Evolutionary conservation across 2,888 invertebrate species (phyloP), one percentile per base, ranked within the genome.

Genomic region (Brachylomia viminalis): DNA sequence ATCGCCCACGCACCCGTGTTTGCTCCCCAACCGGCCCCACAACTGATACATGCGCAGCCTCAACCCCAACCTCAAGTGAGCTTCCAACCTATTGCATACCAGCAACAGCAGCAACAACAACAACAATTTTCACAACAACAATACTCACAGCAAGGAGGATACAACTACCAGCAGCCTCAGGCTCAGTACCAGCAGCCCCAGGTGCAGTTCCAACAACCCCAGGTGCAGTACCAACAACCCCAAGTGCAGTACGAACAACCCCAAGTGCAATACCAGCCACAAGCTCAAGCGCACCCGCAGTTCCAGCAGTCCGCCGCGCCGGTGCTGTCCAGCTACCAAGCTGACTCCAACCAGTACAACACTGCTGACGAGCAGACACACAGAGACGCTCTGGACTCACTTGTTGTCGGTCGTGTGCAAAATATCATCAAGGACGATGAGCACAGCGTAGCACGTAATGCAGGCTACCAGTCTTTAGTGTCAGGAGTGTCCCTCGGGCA

Each of bases 401-500:
- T 94, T 0, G 94, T 95, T 0, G 92, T 96, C 8, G 90, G 92
- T 65, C 92, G 92, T 52, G 93, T 96, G 54, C 95, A 95, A 82
- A 92, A 93, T 75, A 94, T 96, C 42, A 94, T 96, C 42, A 96
- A 91, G 77, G 95, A 96, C 4, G 92, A 91, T 82, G 96, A 96
- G 82, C 96, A 96, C 74, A 92, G 90, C 11, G 91, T 93, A n/a
- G 96, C 96, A 0, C 94, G 91, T 70, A 91, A 93, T 52, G 92
- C 94, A 30, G 96, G 96, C 52, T 96, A 95, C 77, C 86, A 90
- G 45, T 96, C 96, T 0, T 83, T 95, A 33, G 95, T 96, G 23
- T 95, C 96, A 6, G 96, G 96, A 42, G 94, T 96, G 33, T 93
- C 95, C 23, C 88, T 96, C 11, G 96, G 93, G 82, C 93, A 92